A percentile compares a stretch with the other conserved stretches of the same genome.
Evolutionary conservation across 2,113 vertebrate species (phyloP).

Genomic region (Apus apus): DNA sequence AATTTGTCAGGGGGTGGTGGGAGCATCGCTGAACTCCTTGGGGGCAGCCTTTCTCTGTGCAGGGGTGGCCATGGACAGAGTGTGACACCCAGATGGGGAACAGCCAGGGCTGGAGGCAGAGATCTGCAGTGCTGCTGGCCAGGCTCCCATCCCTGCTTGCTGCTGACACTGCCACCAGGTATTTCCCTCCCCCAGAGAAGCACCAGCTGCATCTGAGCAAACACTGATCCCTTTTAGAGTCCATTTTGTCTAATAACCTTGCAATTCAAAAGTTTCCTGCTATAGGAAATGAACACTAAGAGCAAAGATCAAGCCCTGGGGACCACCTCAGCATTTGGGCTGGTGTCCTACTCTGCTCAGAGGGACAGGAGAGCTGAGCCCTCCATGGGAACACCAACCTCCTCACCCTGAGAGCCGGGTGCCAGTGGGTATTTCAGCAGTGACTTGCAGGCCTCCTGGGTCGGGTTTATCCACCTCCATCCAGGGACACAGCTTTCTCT

Average conservation of each 20-base stretch:
- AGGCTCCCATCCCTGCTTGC: not conserved
- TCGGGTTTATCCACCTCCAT: fast-evolving
- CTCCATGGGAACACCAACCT: fast-evolving
- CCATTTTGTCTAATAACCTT: not conserved
- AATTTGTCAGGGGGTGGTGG: fast-evolving
- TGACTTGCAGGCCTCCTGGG: not conserved
- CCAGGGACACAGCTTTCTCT: not conserved
- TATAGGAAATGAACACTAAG: fast-evolving
- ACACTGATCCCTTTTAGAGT: fast-evolving
- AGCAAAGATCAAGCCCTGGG: not conserved
- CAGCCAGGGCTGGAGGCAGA: fast-evolving
- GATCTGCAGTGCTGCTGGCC: fast-evolving
- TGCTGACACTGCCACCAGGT: not conserved
- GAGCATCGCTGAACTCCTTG: not conserved
- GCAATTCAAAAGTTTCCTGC: not conserved
- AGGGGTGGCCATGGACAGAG: fast-evolving
- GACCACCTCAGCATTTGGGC: not conserved
- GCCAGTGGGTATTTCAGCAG: fast-evolving
- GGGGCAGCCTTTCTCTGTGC: no score
- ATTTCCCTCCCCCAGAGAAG: not conserved
- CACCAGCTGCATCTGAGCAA: not conserved
- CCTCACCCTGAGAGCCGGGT: not conserved
- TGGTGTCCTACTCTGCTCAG: fast-evolving
- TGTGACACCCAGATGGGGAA: not conserved
- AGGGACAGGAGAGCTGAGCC: fast-evolving